Evolutionary conservation across 2,797 vertebrate genomes (phyloP).

Genomic region (Nyctalus aviator): DNA sequence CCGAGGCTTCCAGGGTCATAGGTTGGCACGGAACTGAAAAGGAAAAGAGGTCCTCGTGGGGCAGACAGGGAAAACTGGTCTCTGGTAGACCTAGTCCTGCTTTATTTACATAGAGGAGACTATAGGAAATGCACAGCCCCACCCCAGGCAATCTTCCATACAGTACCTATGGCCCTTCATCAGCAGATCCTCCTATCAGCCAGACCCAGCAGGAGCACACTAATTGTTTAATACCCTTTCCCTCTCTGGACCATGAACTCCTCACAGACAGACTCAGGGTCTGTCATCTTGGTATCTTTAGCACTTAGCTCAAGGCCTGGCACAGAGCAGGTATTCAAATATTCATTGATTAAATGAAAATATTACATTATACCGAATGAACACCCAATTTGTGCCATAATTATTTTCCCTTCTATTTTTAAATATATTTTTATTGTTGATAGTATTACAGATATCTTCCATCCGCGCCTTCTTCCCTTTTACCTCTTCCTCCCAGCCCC

Average conservation of each 20-base stretch:
- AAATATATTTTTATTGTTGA: too few relatives aligned
- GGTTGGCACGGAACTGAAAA: constrained; percentile 55
- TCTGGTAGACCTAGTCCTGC: not conserved
- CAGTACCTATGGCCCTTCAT: constrained; percentile 39
- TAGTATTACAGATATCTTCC: too few relatives aligned
- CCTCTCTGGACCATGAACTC: not conserved
- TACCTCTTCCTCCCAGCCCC: too few relatives aligned
- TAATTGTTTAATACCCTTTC: constrained; percentile 7
- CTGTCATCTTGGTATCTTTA: not conserved
- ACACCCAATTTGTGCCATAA: not conserved
- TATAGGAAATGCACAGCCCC: not conserved
- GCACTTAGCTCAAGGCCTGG: not conserved
- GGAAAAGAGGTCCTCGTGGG: constrained; percentile 2
- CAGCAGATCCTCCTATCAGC: not conserved
- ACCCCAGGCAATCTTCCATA: constrained; percentile 32
- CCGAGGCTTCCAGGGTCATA: constrained; percentile 60
- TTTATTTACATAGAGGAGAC: constrained; percentile 60
- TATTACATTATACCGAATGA: not conserved
- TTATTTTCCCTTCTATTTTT: too few relatives aligned
- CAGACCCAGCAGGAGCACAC: constrained; percentile 25
- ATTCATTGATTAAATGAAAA: constrained; percentile 32
- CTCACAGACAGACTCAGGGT: not conserved
- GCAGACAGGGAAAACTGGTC: constrained; percentile 29
- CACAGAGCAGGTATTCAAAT: not conserved
- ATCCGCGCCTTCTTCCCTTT: too few relatives aligned